Conservation (phyloP, 2,888 invertebrate genomes). For the Lacanobia wlatinum region DNA sequence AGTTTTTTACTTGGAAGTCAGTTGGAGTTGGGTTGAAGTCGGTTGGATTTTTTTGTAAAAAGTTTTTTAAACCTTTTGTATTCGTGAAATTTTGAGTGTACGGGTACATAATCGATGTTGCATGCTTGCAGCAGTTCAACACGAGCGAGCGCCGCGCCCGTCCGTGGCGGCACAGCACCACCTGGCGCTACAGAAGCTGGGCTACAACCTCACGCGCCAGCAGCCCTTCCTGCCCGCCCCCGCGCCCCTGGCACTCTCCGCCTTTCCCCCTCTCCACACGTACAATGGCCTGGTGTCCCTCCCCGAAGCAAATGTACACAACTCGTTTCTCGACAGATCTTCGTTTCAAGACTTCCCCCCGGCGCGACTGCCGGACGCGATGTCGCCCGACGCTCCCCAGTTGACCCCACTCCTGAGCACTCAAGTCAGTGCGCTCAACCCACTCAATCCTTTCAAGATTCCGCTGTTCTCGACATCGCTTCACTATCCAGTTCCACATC, state of each 20-base stretch:
- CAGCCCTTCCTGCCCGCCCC: slow-evolving; percentile 75
- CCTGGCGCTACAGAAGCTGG: slow-evolving; percentile 87
- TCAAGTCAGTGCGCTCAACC: slow-evolving; percentile 73
- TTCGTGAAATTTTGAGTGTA: background rate
- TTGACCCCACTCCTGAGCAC: slow-evolving; percentile 73
- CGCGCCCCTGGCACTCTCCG: slow-evolving; percentile 73
- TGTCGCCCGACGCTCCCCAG: slow-evolving; percentile 71
- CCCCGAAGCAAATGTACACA: slow-evolving; percentile 72
- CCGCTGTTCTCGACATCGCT: slow-evolving; percentile 82
- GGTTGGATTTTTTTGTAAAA: no score
- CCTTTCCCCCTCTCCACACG: slow-evolving; percentile 76
- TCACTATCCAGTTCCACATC: slow-evolving; percentile 82
- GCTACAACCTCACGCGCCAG: slow-evolving; percentile 84
- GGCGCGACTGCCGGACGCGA: slow-evolving; percentile 74
- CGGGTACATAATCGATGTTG: slow-evolving; percentile 19
- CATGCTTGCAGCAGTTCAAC: slow-evolving; percentile 95
- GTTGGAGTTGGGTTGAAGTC: no score
- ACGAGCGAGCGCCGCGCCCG: slow-evolving; percentile 95
- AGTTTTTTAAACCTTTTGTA: no score
- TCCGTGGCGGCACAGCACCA: slow-evolving; percentile 77
- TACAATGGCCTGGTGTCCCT: slow-evolving; percentile 74
- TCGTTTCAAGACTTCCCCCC: slow-evolving; percentile 78
- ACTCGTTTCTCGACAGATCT: slow-evolving; percentile 76
- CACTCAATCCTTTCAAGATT: slow-evolving; percentile 82
- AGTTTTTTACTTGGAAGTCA: no score